Base-by-base conservation (phyloP, 2,113 vertebrate species). In the Lutjanus erythropterus region DNA sequence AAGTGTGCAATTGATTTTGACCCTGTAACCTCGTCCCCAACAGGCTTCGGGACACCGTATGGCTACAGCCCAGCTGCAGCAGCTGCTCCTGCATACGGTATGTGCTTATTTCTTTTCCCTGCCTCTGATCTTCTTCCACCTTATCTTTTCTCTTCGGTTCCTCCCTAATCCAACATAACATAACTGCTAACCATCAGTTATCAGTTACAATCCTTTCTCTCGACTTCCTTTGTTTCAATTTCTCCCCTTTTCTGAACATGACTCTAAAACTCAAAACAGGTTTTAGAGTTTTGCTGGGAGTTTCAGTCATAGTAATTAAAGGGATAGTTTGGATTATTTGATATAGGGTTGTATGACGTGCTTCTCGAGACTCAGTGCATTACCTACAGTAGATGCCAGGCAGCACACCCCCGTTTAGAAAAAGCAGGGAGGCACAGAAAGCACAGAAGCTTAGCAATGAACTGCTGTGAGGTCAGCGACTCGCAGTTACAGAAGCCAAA, bases 31-130 rank as follows among this genome's bases (percentile, higher is more conserved):
- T 86, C 53, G 62, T 62, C 46, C 37, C 93, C 93, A 73, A 46
- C 91, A 99, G 98, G 98, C 81, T 99, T 99, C 4, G 97, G 97
- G 90, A 94, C 97, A 68, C 98, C 98, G 0, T 99, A 99, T 42
- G 98, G 97, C 70, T 99, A 98, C 89, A 97, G 96, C 73, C 95
- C 97, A 31, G 97, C 98, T 80, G 97, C 98, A 10, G 97, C 98
- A 76, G 95, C 95, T 78, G 93, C 95, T 27, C 97, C 98, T 69
- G 97, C 98, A 73, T 99, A 99, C 60, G 98, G 98, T 99, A 98
- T 12, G 98, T 97, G 95, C 78, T 80, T 19, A 58, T 23, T 44
- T 55, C 6, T 56, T 44, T 49, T 39, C 35, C 50, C 58, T 39
- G 41, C 66, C 56, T 37, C 6, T 49, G 11, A 29, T 68, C 67